Base-by-base conservation (phyloP, 2,797 vertebrate species). In the Botia almorhae region DNA sequence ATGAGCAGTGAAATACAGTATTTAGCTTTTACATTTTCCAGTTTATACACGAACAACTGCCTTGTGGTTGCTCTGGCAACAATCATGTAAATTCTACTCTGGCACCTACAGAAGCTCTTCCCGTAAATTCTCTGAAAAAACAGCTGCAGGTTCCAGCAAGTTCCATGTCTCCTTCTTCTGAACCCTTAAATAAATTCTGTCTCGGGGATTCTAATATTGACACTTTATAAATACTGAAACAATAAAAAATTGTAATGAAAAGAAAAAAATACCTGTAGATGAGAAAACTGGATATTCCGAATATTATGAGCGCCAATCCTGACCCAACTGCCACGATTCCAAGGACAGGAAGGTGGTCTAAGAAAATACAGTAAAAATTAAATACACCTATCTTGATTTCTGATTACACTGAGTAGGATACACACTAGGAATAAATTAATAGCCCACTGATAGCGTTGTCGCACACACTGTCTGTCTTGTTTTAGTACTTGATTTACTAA, bases 281-380 rank as follows among this genome's bases (percentile, higher is more conserved):
- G 84, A 99, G 96, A 91, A 99, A 98, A 89, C 97, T 99, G 88
- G 97, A 98, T 87, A 98, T 96, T 36, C 96, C 97, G 69, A 99
- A 99, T 86, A 99, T 98, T 88, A 98, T 94, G 61, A 99, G 96
- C 21, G 97, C 98, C 56, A 99, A 93, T 21, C 97, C 97, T 0
- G 96, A 96, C 68, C 98, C 97, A 86, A 99, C 94, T 0, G 96
- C 97, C 68, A 99, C 96, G 0, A 99, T 98, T 55, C 96, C 96
- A 88, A 99, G 90, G 63, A 97, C 96, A 51, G 96, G 96, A 69
- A 99, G 92, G 0, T 96, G 94, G 85, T 94, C 98, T 99, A 91
- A 80, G 87, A 77, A 68, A 48, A 8, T 60, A 29, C 75, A 69
- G 14, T 0, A 71, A 43, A 16, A 69, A 39, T 77, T 36, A 56